phyloP scores from a whole-genome alignment of 2,797 vertebrate genomes.

The Eutrigla gurnardus region DNA sequence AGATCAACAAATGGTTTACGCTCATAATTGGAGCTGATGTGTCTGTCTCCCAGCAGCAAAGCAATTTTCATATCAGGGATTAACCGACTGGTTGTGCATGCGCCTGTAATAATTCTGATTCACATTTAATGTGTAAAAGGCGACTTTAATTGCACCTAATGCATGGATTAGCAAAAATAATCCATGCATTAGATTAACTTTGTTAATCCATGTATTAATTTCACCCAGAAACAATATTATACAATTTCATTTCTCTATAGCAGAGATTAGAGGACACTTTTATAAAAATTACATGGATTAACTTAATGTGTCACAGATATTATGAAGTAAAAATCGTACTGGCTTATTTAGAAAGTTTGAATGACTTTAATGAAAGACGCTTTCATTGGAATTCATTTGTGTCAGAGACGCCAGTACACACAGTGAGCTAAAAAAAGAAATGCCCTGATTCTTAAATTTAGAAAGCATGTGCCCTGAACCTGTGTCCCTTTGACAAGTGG shows the following conservation, averaged over 20 bases:
- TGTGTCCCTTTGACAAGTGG: slow-evolving; percentile 23
- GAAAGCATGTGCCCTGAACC: slow-evolving; percentile 31
- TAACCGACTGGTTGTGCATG: slow-evolving; percentile 11
- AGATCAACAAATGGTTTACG: slow-evolving; percentile 25
- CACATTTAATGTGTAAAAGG: slow-evolving; percentile 24
- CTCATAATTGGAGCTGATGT: slow-evolving; percentile 20
- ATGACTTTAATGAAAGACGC: slow-evolving; percentile 8
- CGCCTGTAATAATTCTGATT: slow-evolving; percentile 28
- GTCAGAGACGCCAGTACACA: not conserved
- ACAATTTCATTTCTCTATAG: slow-evolving; percentile 11
- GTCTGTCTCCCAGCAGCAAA: not conserved
- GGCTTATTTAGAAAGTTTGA: not conserved
- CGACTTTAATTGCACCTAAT: slow-evolving; percentile 50
- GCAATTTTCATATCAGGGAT: slow-evolving; percentile 18
- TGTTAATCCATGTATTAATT: slow-evolving; percentile 45
- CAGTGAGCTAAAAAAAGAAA: not conserved
- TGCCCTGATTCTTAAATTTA: not conserved
- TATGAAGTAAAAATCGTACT: not conserved
- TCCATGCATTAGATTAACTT: slow-evolving; percentile 39
- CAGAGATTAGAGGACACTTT: slow-evolving; percentile 30
- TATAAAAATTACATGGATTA: slow-evolving; percentile 34
- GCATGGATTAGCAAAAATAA: slow-evolving; percentile 57
- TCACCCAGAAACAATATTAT: slow-evolving; percentile 34
- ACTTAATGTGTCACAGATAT: slow-evolving; percentile 20
- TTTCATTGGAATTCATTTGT: not conserved